Evolutionary conservation across 2,888 invertebrate species (phyloP), one percentile per base, ranked within the genome.

Genomic region (Peribatodes rhomboidaria): DNA sequence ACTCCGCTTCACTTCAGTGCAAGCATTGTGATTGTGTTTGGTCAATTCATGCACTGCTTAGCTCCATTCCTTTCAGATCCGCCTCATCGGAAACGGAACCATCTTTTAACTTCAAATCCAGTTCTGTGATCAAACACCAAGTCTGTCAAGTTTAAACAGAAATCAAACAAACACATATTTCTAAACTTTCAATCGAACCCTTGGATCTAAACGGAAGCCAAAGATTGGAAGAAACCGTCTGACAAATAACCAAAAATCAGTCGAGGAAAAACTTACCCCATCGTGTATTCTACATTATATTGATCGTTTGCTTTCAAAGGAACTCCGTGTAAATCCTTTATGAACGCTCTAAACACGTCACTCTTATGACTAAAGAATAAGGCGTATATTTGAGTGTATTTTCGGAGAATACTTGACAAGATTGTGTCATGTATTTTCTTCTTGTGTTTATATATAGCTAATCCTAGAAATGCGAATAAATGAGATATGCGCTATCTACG

Each of bases 251-350:
- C 52, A 53, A 63, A 63, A 46, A 65, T 55, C 44, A 49, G 35
- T 54, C 42, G 42, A 42, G 35, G 27, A 37, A 58, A 63, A 60
- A 64, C 50, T 60, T 65, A 50, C 49, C 44, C 63, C 47, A 64
- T 65, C 46, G 41, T 79, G 73, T 78, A 77, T 79, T 79, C 74
- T 79, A 78, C 78, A 72, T 72, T 67, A 72, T 84, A 85, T 84
- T 77, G 87, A 86, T 83, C 81, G 81, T 71, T 76, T 73, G 68
- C 79, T 75, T 73, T 75, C 74, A 79, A 83, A 81, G 80, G 70
- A 79, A 79, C 74, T 75, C 72, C 42, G 62, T 65, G 65, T 78
- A 78, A 78, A 76, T 74, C 68, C 74, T 70, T 73, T 69, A 76
- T 74, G 71, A 71, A 73, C 73, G 22, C 61, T 20, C 44, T 20